Base-by-base conservation (phyloP, 2,797 vertebrate genomes). In the Pagetopsis macropterus region DNA sequence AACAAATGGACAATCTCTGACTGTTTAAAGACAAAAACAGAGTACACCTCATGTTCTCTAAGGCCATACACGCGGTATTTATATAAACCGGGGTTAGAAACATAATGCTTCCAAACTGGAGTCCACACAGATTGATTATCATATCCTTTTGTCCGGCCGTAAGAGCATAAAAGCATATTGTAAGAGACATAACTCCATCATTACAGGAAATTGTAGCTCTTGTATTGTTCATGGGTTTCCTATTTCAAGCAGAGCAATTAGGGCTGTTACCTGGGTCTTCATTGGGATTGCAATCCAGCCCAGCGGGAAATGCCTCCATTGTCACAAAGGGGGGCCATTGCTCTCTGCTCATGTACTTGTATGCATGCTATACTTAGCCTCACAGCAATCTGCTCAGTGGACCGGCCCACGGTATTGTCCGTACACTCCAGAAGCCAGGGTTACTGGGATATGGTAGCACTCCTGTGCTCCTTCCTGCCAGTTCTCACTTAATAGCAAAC, bases 261-360 rank as follows among this genome's bases (percentile, higher is more conserved):
- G 89, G 88, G 78, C 86, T 83, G 89, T 86, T 91, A 92, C 90
- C 90, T 91, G 79, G 88, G 85, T 76, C 87, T 76, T 87, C 84
- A 90, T 85, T 83, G 84, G 87, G 89, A 91, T 89, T 89, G 88
- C 88, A 89, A 78, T 88, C 85, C 77, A 70, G 68, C 90, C 43
- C 91, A 89, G 87, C 83, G 46, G 87, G 93, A 83, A 86, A 88
- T 79, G 79, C 86, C 84, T 92, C 84, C 85, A 93, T 93, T 92
- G 91, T 94, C 93, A 87, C 92, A 92, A 91, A 91, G 89, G 91
- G 91, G 87, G 85, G 89, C 78, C 90, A 63, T 33, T 76, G 86
- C 85, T 84, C 84, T 90, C 76, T 76, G 75, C 81, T 91, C 82
- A 89, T 92, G 89, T 88, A 83, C 87, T 81, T 85, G 81, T 82